phyloP scores from a whole-genome alignment of 2,888 invertebrate genomes.

The Malthinus seriepunctatus region DNA sequence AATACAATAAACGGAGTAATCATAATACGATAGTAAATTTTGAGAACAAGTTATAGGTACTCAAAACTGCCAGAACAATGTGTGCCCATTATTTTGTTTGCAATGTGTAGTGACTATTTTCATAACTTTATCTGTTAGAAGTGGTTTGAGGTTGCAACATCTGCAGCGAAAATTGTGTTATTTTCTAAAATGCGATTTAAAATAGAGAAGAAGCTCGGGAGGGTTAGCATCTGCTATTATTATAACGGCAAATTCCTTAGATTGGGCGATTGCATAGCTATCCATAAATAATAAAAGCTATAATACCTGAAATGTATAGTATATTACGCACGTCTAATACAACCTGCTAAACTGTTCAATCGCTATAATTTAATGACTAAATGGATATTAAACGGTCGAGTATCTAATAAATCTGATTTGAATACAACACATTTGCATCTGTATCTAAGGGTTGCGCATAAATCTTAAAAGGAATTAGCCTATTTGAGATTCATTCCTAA shows the following conservation, averaged over 20 bases:
- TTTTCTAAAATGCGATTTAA: conserved; percentile 14
- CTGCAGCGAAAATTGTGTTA: conserved; percentile 18
- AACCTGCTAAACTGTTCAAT: conserved; percentile 21
- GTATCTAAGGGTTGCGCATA: conserved; percentile 35
- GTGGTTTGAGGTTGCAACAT: conserved; percentile 26
- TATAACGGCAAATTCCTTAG: conserved; percentile 8
- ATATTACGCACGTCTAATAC: conserved; percentile 18
- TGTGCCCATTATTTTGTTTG: conserved; percentile 27
- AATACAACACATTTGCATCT: conserved; percentile 36
- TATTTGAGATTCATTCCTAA: conserved; percentile 36
- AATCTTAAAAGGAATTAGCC: conserved; percentile 38
- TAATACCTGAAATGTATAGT: conserved; percentile 18
- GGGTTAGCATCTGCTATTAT: conserved; percentile 6
- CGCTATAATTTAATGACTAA: conserved; percentile 25
- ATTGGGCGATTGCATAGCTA: background rate
- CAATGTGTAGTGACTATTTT: conserved; percentile 24
- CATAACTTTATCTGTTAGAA: conserved; percentile 27
- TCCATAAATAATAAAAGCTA: conserved; percentile 13
- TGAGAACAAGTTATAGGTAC: conserved; percentile 11
- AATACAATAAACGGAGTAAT: conserved; percentile 2
- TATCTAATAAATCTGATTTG: conserved; percentile 30
- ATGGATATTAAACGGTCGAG: conserved; percentile 30
- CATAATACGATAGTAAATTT: conserved; percentile 5
- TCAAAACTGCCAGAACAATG: conserved; percentile 27
- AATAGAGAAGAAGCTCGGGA: conserved; percentile 20